phyloP scores from a whole-genome alignment of 2,113 vertebrate genomes.

The Etia nguti region DNA sequence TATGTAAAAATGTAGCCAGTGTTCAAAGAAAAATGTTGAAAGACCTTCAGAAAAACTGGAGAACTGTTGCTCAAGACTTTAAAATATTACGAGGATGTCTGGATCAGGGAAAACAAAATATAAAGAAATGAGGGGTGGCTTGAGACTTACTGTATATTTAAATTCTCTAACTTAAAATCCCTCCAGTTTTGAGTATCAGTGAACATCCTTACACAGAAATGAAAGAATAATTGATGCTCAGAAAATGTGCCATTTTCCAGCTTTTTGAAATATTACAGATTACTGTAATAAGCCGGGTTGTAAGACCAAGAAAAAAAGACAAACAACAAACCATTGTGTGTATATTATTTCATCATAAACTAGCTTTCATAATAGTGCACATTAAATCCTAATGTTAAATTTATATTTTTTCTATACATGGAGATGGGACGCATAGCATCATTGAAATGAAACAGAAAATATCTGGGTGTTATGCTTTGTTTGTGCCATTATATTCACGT shows the following conservation, averaged over 20 bases:
- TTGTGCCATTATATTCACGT: background rate
- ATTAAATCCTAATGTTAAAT: background rate
- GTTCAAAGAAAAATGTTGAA: background rate
- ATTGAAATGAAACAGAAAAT: background rate
- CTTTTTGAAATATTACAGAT: background rate
- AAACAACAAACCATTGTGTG: background rate
- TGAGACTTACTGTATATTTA: background rate
- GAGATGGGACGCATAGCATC: background rate
- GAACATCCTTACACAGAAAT: background rate
- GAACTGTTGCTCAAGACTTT: background rate
- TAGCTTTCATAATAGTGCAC: background rate
- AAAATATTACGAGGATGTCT: background rate
- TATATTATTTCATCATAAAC: background rate
- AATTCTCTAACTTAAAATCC: background rate
- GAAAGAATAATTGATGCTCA: background rate
- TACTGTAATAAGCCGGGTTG: background rate
- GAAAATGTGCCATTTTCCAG: background rate
- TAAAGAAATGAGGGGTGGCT: background rate
- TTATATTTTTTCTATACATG: background rate
- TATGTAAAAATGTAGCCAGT: background rate
- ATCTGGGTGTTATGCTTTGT: background rate
- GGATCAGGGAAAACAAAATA: background rate
- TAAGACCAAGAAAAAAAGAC: background rate
- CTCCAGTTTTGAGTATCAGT: background rate
- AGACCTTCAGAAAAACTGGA: background rate